Percentiles rank a stretch among this genome's conserved stretches.
Evolutionary conservation across 1,140 invertebrate species (phyloP).

Genomic region (Meloidogyne floridensis): DNA sequence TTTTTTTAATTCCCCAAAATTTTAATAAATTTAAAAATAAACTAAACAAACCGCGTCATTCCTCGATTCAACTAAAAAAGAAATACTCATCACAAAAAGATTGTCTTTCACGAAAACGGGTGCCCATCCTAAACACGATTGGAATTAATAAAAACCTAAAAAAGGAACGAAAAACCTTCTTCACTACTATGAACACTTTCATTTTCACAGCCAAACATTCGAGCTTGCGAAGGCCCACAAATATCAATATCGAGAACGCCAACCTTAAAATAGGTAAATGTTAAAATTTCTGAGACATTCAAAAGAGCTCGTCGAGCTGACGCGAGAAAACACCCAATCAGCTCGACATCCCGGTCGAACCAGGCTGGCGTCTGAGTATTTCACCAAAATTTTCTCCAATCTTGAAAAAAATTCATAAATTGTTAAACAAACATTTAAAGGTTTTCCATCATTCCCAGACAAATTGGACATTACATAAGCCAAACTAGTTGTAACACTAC

Average conservation of each 20-base stretch:
- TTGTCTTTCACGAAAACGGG: constrained; percentile 86
- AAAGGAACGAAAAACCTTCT: constrained; percentile 35
- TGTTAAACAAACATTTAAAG: constrained; percentile 38
- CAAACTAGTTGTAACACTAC: constrained; percentile 79
- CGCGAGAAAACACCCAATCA: no score
- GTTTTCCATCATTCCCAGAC: constrained; percentile 29
- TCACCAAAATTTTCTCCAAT: no score
- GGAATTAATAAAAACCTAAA: constrained; percentile 22
- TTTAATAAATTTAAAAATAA: neutral
- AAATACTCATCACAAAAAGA: constrained; percentile 87
- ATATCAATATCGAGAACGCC: constrained; percentile 88
- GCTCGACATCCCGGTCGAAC: no score
- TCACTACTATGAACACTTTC: constrained; percentile 81
- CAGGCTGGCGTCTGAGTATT: no score
- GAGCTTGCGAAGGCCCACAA: constrained; percentile 79
- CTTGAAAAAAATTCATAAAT: neutral
- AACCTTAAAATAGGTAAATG: constrained; percentile 74
- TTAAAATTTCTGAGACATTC: no score
- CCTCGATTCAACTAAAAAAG: constrained; percentile 78
- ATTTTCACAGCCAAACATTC: constrained; percentile 71
- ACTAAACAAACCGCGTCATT: constrained; percentile 79
- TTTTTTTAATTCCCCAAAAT: no score
- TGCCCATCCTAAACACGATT: constrained; percentile 82
- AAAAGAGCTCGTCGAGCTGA: no score
- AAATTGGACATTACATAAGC: constrained; percentile 77